phyloP scores from a whole-genome alignment of 2,113 vertebrate genomes.

The Caretta caretta region DNA sequence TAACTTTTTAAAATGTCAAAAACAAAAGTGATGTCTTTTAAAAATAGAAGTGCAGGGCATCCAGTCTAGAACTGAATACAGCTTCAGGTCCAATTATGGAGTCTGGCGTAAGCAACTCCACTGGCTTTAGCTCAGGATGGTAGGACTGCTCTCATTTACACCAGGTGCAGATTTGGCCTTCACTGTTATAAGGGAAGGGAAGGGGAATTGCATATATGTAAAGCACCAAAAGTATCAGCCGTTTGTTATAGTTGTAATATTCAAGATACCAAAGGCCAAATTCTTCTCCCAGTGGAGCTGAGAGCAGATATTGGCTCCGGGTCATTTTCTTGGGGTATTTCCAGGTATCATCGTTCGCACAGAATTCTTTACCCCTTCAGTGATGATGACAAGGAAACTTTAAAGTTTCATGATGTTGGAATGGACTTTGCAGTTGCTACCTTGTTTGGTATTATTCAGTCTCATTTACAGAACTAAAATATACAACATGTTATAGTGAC shows the following conservation, averaged over 20 bases:
- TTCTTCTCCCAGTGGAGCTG: slow-evolving; percentile 5
- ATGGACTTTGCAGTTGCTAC: slow-evolving; percentile 8
- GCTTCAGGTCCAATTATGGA: not conserved
- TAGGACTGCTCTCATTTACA: not conserved
- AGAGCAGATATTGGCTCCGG: not conserved
- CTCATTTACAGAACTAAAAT: not conserved
- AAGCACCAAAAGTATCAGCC: not conserved
- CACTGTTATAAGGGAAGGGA: not conserved
- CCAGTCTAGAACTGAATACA: slow-evolving; percentile 14
- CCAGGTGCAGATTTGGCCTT: not conserved
- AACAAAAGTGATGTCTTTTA: slow-evolving; percentile 11
- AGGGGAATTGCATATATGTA: not conserved
- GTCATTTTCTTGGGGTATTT: slow-evolving; percentile 22
- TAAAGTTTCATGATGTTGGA: not conserved
- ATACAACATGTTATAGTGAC: not conserved
- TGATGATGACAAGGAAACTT: not conserved
- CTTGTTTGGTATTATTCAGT: not conserved
- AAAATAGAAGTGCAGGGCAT: not conserved
- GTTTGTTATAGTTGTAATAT: slow-evolving; percentile 45
- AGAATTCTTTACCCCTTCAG: slow-evolving; percentile 13
- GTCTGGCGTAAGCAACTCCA: not conserved
- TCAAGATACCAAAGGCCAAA: slow-evolving; percentile 46
- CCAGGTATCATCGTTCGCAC: not conserved
- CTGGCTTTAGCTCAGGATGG: not conserved
- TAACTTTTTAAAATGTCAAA: slow-evolving; percentile 67